Conservation (phyloP, 1,140 invertebrate genomes). For the Drosophila truncata region DNA sequence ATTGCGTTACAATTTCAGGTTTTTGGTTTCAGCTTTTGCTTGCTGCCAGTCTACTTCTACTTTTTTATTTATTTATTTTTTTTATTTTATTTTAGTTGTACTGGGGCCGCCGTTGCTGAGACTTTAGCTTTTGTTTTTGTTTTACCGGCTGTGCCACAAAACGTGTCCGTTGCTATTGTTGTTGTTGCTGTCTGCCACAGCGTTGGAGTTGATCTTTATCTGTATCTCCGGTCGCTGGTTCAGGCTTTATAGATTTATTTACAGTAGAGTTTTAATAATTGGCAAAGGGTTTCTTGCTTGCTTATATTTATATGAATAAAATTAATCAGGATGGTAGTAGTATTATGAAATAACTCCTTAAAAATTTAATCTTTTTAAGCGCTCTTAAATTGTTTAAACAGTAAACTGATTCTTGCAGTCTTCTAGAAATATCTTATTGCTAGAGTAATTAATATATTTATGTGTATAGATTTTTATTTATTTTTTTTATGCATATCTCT, state of each 20-base stretch:
- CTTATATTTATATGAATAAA: neutral
- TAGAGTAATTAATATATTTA: neutral
- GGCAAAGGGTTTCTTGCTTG: neutral
- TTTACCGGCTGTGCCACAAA: conserved; percentile 79
- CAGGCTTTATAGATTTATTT: conserved; percentile 42
- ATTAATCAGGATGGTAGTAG: neutral
- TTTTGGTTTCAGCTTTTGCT: conserved; percentile 65
- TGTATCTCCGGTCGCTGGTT: conserved; percentile 72
- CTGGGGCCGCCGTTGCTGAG: neutral
- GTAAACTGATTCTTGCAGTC: no score
- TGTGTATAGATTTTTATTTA: neutral
- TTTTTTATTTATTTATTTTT: conserved; percentile 37
- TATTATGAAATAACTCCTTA: neutral
- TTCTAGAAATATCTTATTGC: neutral
- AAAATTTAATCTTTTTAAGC: neutral
- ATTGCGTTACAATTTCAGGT: conserved; percentile 84
- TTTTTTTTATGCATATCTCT: no score
- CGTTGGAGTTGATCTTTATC: conserved; percentile 79
- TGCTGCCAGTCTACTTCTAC: conserved; percentile 65
- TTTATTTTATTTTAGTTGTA: conserved; percentile 26
- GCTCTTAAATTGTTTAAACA: neutral
- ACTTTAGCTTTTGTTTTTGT: conserved; percentile 53
- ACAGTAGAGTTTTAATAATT: conserved; percentile 3
- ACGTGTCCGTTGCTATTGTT: conserved; percentile 62
- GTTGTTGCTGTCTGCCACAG: conserved; percentile 68